These are phyloP conservation scores for Aleiodes alternator DNA, from an alignment of 2,888 invertebrate species.

Conservation along the genomic window DNA sequence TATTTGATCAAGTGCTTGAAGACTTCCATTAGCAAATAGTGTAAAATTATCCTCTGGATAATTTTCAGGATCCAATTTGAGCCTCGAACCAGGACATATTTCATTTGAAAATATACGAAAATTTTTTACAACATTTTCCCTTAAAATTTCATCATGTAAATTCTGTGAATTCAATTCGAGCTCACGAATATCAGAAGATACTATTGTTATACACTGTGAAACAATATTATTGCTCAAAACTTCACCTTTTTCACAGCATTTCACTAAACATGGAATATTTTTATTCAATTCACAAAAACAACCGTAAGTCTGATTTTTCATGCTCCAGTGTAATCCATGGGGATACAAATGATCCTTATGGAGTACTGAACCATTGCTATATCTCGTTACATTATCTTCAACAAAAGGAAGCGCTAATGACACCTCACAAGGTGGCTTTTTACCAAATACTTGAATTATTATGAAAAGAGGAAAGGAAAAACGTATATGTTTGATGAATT, in stretches of 20 bases:
- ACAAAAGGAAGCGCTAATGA: conserved; percentile 47
- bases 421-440: conserved; percentile 48
- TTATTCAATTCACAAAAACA: conserved; percentile 61
- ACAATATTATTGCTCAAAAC: conserved; percentile 38
- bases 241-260: conserved; percentile 66
- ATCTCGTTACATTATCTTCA: conserved; percentile 36
- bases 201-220: conserved; percentile 54
- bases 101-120: conserved; percentile 59
- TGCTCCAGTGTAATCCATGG: conserved; percentile 52
- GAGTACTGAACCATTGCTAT: conserved; percentile 57
- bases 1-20: conserved; percentile 38
- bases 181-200: background rate
- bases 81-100: conserved; percentile 54
- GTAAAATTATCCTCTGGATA: conserved; percentile 59
- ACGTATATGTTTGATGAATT: too few relatives aligned
- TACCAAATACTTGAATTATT: background rate
- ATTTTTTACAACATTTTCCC: conserved; percentile 38
- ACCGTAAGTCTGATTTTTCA: conserved; percentile 57
- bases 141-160: background rate
- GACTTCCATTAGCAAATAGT: conserved; percentile 63
- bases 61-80: conserved; percentile 57
- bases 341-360: conserved; percentile 59
- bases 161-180: background rate
- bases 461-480: background rate
- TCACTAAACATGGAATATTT: conserved; percentile 62